Conservation (phyloP, 2,113 vertebrate genomes). For the Blennius ocellaris region DNA sequence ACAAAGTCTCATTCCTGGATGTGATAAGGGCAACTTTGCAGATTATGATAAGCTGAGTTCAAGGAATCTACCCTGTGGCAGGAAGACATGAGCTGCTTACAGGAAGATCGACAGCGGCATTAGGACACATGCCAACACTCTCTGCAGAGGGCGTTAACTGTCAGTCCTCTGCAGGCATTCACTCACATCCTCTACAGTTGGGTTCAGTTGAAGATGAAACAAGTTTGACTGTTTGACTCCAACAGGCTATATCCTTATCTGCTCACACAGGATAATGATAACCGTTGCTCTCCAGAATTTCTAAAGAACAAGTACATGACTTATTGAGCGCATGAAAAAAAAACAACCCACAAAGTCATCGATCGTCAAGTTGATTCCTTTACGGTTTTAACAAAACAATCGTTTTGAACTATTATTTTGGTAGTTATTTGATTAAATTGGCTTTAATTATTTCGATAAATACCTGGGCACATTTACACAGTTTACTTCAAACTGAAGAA, state of each 20-base stretch:
- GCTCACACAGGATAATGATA: slow-evolving; percentile 58
- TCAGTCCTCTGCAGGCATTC: slow-evolving; percentile 9
- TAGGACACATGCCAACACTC: slow-evolving; percentile 9
- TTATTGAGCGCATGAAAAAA: neutral
- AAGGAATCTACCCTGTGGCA: slow-evolving; percentile 23
- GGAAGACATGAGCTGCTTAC: slow-evolving; percentile 31
- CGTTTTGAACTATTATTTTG: too few relatives aligned
- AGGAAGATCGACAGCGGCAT: slow-evolving; percentile 38
- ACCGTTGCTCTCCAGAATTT: slow-evolving; percentile 32
- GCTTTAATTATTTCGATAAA: too few relatives aligned
- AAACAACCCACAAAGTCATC: too few relatives aligned
- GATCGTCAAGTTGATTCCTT: too few relatives aligned
- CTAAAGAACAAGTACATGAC: slow-evolving; percentile 40
- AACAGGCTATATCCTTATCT: slow-evolving; percentile 20
- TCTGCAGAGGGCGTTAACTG: slow-evolving; percentile 19
- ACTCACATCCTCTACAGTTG: neutral
- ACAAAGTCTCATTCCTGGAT: slow-evolving; percentile 15
- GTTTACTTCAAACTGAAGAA: too few relatives aligned
- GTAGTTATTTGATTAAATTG: too few relatives aligned
- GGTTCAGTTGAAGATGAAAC: neutral
- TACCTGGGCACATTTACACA: too few relatives aligned
- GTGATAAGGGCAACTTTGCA: slow-evolving; percentile 35
- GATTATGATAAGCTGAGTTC: slow-evolving; percentile 34
- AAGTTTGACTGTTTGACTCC: slow-evolving; percentile 15
- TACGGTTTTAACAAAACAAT: too few relatives aligned